Base-by-base conservation (phyloP, 2,113 vertebrate species). In the Panthera tigris region DNA sequence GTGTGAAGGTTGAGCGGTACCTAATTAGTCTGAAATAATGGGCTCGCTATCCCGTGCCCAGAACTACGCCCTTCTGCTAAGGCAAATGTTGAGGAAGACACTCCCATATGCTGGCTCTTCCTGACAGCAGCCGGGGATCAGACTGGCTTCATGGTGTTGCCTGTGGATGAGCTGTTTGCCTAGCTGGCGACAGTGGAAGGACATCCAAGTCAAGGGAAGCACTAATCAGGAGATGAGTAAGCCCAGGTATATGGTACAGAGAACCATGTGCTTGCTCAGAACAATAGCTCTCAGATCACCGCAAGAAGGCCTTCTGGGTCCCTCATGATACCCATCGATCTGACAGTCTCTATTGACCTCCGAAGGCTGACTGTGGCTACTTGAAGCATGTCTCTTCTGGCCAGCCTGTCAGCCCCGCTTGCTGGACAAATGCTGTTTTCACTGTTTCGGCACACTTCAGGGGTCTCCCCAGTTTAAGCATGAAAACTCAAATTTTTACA, bases 341-440 rank as follows among this genome's bases (percentile, higher is more conserved):
- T 91, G 90, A 84, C 93, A 86, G 39, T 93, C 63, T 52, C 33
- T 93, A 92, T 89, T 94, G 94, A 97, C 93, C 81, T 83, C 89
- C 79, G n/a, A 96, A 95, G 93, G 93, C 71, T 84, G 45, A 97
- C 73, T 39, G 66, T 96, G 81, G 85, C 76, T 92, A n/a, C 8
- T 86, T 89, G 78, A 83, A 89, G 78, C 83, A 83, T 71, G 29
- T 19, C 39, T 73, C 45, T 93, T 92, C 71, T 80, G 33, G 69
- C 10, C 31, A 94, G 39, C 31, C n/a, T 50, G 36, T 41, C 4
- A 39, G 65, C 15, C 85, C 52, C 41, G 41, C 33, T 79, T 93
- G 19, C 68, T n/a, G 8, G 25, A 80, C 13, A 93, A 71, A 39
- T n/a, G 71, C 1, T 41, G 4, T 45, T 85, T 94, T 84, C 88